These are phyloP conservation scores for Ophraella communa DNA, from an alignment of 2,888 invertebrate species.

Conservation along the genomic window DNA sequence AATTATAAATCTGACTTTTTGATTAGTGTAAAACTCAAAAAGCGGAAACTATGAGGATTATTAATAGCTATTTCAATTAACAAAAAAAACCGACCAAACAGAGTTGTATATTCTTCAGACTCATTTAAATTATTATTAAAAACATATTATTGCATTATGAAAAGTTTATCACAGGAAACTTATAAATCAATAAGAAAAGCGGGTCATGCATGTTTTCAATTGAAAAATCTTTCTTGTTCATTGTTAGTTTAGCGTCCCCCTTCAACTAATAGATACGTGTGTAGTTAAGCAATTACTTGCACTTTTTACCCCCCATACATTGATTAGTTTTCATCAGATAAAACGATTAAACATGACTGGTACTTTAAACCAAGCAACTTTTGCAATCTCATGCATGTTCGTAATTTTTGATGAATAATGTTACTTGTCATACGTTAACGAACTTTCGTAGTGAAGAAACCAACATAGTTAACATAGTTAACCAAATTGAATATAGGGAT, in stretches of 20 bases:
- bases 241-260: not conserved
- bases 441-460: constrained; percentile 28
- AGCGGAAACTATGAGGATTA: not conserved
- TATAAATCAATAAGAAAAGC: too few relatives aligned
- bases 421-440: constrained; percentile 31
- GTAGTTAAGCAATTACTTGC: constrained; percentile 53
- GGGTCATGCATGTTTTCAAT: not conserved
- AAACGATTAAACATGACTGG: constrained; percentile 49
- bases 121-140: too few relatives aligned
- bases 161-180: too few relatives aligned
- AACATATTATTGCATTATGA: too few relatives aligned
- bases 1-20: not conserved
- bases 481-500: too few relatives aligned
- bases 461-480: constrained; percentile 5
- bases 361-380: constrained; percentile 38
- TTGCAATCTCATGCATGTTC: constrained; percentile 44
- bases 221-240: not conserved
- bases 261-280: constrained; percentile 38
- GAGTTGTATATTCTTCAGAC: too few relatives aligned
- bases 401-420: constrained; percentile 41
- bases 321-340: constrained; percentile 46
- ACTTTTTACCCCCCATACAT: constrained; percentile 50
- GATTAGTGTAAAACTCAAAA: not conserved
- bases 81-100: too few relatives aligned
- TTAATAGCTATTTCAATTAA: not conserved